Evolutionary conservation across 2,888 invertebrate species (phyloP), one percentile per base, ranked within the genome.

Genomic region (Congeria kusceri): DNA sequence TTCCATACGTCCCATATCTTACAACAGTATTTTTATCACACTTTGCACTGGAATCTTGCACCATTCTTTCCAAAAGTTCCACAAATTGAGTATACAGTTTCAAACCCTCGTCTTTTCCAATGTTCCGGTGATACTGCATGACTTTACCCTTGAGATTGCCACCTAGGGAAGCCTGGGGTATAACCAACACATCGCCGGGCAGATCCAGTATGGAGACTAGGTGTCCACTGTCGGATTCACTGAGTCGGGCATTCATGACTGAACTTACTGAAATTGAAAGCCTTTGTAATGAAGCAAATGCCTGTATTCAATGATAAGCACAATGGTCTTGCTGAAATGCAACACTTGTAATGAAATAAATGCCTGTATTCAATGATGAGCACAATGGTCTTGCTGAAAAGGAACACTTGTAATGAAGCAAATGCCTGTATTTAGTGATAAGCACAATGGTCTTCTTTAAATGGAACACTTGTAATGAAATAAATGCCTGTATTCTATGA

Each of bases 111-210:
- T 89, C 89, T 84, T 94, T 94, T 59, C 89, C 90, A n/a, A 94
- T 91, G 75, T 93, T 93, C 62, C 84, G 89, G 84, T 94, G 94
- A 81, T 94, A 94, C 88, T 94, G 94, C 86, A 94, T 90, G 5
- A 84, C 71, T 72, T 92, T 93, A 7, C 94, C 93, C 87, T 94
- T 94, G 9, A 93, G 69, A 62, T 89, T 91, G 3, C 94, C 94
- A 13, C 94, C 94, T 2, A 94, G 88, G 1, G 93, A 94, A 0
- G 94, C 94, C 80, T 94, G 94, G 3, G 94, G 94, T 70, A 94
- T 90, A 28, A 94, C 91, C 0, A 94, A 89, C 15, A 94, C 81
- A 77, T 94, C 93, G n/a, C 93, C 94, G 3, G 93, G 92, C 3
- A 93, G 84, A 27, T 94, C 92, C 46, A 90, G 69, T 18, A 94